Base-by-base conservation (phyloP, 2,797 vertebrate genomes). In the Hozukius guyotensis region DNA sequence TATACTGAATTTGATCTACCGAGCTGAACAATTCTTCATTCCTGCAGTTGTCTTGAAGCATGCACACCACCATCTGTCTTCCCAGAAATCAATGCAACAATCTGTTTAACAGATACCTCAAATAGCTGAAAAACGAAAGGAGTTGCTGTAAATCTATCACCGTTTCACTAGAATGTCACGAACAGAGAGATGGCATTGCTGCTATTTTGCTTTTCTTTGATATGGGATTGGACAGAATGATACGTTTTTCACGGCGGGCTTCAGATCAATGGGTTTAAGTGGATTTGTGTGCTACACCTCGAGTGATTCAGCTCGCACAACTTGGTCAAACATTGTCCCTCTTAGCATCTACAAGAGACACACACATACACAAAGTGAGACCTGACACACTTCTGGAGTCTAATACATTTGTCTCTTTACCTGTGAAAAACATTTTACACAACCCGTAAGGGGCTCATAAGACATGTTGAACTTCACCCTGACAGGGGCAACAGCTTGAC, bases 41-140 rank as follows among this genome's bases (percentile, higher is more conserved):
- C 95, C 94, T 96, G 90, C 83, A 81, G 90, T 94, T 86, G 90
- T 95, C 93, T 93, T 85, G 92, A 95, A 93, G 93, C 94, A 93
- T 94, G 93, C 93, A 94, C 92, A 87, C 88, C 84, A 94, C 92
- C 94, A 95, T 94, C 94, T 95, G 93, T 96, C 94, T 96, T 96
- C 95, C 93, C 90, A 95, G 93, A 96, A 96, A 93, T 95, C 94
- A 94, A 88, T 90, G 94, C 93, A 94, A 91, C 95, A 96, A 95
- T 96, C 92, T 96, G 95, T 92, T 94, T 91, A 95, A 90, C 96
- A 96, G 95, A 96, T 95, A 95, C 94, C 88, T 95, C 88, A 96
- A 95, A 94, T 95, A 93, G 91, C 92, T 95, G 91, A 95, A 93
- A 95, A 95, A 91, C 82, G 53, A 93, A 94, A 92, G 88, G 88